Evolutionary conservation across 2,113 vertebrate species (phyloP).

Genomic region (Anarrhichthys ocellatus): DNA sequence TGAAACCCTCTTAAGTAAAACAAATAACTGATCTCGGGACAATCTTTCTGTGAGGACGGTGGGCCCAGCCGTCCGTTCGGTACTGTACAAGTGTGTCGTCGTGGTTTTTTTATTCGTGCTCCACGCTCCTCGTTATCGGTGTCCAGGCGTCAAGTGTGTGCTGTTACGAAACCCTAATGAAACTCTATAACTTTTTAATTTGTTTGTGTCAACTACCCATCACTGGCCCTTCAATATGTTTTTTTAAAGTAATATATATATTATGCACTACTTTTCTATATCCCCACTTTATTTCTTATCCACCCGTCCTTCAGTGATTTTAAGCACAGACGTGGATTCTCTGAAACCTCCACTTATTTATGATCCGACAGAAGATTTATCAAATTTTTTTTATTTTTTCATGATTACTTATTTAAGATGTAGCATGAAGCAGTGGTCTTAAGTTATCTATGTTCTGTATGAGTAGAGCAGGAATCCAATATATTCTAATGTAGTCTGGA

Average conservation of each 20-base stretch:
- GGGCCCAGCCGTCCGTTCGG: constrained; percentile 85
- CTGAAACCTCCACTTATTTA: constrained; percentile 81
- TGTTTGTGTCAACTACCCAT: constrained; percentile 67
- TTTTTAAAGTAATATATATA: constrained; percentile 85
- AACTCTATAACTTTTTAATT: constrained; percentile 43
- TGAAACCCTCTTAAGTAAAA: constrained; percentile 15
- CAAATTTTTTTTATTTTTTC: constrained; percentile 85
- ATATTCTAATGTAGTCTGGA: constrained; percentile 70
- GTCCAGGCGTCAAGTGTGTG: constrained; percentile 67
- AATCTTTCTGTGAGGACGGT: constrained; percentile 90
- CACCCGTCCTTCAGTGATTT: constrained; percentile 36
- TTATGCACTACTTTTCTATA: constrained; percentile 93
- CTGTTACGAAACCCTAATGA: constrained; percentile 65
- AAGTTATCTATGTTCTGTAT: constrained; percentile 80
- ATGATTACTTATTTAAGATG: constrained; percentile 89
- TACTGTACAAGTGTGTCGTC: constrained; percentile 86
- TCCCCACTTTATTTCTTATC: constrained; percentile 81
- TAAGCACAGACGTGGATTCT: constrained; percentile 42
- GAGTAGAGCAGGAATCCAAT: constrained; percentile 85
- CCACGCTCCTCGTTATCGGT: constrained; percentile 59
- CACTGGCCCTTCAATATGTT: constrained; percentile 72
- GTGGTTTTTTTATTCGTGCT: constrained; percentile 53
- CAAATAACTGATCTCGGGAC: constrained; percentile 85
- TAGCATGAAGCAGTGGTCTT: constrained; percentile 85
- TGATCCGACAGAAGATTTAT: constrained; percentile 91